Conservation (phyloP, 2,888 invertebrate species). For the Notodonta dromedarius region DNA sequence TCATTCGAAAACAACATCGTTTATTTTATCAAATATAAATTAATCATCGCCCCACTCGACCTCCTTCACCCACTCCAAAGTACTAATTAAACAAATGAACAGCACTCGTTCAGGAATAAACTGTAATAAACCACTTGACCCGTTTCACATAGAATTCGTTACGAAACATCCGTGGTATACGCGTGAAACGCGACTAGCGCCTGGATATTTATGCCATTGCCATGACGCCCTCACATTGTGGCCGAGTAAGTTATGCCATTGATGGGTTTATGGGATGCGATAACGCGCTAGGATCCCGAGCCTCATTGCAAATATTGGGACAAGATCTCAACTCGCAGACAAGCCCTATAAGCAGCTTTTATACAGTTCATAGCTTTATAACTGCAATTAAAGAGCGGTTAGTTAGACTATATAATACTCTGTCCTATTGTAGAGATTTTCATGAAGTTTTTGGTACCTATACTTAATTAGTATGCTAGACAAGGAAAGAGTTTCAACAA, state of each 20-base stretch:
- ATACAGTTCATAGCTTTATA: no score
- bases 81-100: conserved; percentile 5
- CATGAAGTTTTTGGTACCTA: no score
- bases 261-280: conserved; percentile 54
- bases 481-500: no score
- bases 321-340: no score
- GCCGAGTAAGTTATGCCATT: conserved; percentile 46
- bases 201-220: conserved; percentile 63
- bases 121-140: conserved; percentile 8
- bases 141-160: conserved; percentile 4
- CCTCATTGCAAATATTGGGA: not conserved
- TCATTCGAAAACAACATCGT: no score
- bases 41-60: not conserved
- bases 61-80: not conserved
- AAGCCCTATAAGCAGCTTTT: no score
- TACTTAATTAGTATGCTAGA: no score
- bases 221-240: conserved; percentile 57
- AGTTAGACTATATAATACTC: no score
- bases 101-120: conserved; percentile 5
- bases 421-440: no score
- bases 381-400: no score
- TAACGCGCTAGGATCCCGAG: conserved; percentile 15
- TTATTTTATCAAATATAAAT: not conserved
- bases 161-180: not conserved
- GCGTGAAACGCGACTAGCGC: conserved; percentile 40